Percentiles rank a stretch among this genome's conserved stretches.
phyloP scores from a whole-genome alignment of 2,113 vertebrate genomes.

The Emberiza fucata region DNA sequence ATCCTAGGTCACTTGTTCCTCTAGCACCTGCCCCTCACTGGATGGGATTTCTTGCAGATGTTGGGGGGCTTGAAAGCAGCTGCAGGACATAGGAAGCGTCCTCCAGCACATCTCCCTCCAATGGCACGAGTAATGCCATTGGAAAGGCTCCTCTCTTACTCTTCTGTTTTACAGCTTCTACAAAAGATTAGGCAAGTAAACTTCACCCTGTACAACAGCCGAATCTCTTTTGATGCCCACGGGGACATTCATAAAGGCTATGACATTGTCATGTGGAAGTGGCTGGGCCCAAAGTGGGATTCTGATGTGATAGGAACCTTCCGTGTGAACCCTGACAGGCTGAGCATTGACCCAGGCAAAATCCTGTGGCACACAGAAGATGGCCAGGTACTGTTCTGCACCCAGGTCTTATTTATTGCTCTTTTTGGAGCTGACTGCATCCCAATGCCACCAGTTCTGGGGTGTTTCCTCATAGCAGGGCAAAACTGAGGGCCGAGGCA shows the following conservation, averaged over 20 bases:
- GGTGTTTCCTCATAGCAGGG: neutral
- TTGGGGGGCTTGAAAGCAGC: neutral
- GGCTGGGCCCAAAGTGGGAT: slow-evolving; percentile 1
- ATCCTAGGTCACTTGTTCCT: neutral
- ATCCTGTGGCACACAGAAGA: slow-evolving; percentile 72
- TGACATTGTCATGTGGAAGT: slow-evolving; percentile 77
- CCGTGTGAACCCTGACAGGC: slow-evolving; percentile 22
- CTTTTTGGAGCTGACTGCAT: too few species aligned
- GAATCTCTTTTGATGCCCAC: slow-evolving; percentile 70
- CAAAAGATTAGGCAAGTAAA: slow-evolving; percentile 71
- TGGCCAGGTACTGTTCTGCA: slow-evolving; percentile 28
- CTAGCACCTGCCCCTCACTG: neutral
- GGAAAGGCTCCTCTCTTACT: neutral
- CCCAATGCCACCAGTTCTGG: fast-evolving
- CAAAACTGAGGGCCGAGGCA: neutral
- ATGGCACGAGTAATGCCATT: neutral
- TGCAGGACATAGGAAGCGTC: neutral
- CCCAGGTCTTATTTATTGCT: neutral
- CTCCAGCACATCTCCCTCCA: neutral
- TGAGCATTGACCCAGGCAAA: slow-evolving; percentile 64
- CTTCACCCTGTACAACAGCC: slow-evolving; percentile 75
- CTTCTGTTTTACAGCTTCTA: slow-evolving; percentile 61
- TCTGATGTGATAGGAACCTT: slow-evolving; percentile 71
- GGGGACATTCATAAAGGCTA: slow-evolving; percentile 73
- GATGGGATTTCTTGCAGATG: neutral